Evolutionary conservation across 2,113 vertebrate genomes (phyloP), one percentile per base, ranked within the genome.

Genomic region (Haplochromis burtoni): DNA sequence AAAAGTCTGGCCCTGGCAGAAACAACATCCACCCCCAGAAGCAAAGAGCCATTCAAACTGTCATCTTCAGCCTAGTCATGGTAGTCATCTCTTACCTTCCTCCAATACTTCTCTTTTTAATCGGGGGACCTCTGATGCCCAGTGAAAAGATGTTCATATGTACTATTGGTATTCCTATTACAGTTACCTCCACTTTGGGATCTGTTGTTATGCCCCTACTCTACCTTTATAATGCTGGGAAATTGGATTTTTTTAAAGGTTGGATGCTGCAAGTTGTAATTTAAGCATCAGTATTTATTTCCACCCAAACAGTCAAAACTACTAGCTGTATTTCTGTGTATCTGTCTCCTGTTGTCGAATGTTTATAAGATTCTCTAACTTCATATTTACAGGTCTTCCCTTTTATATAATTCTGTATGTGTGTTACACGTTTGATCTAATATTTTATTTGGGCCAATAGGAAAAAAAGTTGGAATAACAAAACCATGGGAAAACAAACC

Each of bases 11-110:
- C 4, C 59, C 47, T 5, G 71, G 88, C 49, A 76, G 80, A 10
- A 87, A 84, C 33, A 88, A 31, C 29, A 73, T 94, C 40, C 94
- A 95, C 59, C 91, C 90, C 2, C 92, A 93, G 84, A 95, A 96
- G 89, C 71, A 91, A 83, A 92, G 91, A 85, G 95, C 94, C 40
- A 73, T 94, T 73, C 89, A 95, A 4, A 94, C 86, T 7, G 54
- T 96, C 26, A 40, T 82, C 82, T 91, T 88, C 90, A 95, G 93
- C 82, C 78, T 96, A 61, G 83, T 90, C 33, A 45, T 91, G 10
- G 26, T 86, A 7, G 4, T 84, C 51, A 3, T 95, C 14, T 85
- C 73, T 31, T 95, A 93, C 54, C 40, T 95, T 10, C 94, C 93
- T 66, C 90, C 93, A 24, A 4, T 92, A 1, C 2, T 94, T 40